Conservation (phyloP, 1,140 invertebrate species). For the Caenorhabditis inopinata region DNA sequence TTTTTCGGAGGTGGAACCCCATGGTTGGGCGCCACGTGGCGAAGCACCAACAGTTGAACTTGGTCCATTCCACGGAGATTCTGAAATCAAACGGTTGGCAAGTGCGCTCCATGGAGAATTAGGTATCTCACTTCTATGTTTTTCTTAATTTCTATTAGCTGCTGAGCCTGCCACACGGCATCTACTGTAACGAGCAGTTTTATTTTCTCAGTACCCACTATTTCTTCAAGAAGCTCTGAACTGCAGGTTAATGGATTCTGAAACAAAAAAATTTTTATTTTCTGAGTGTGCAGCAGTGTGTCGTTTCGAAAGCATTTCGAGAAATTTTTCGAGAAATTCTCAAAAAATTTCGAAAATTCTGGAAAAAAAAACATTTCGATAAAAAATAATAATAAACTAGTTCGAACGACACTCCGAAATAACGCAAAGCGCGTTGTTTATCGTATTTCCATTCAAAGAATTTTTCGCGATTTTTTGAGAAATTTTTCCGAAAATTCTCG, state of each 20-base stretch:
- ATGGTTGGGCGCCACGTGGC: constrained; percentile 38
- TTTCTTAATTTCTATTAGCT: constrained; percentile 28
- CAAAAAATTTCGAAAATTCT: too few species aligned
- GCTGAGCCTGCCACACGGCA: constrained; percentile 39
- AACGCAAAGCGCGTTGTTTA: too few species aligned
- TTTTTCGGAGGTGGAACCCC: constrained; percentile 42
- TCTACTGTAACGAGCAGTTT: constrained; percentile 41
- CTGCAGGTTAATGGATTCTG: constrained; percentile 2
- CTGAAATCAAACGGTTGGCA: background rate
- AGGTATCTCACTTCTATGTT: background rate
- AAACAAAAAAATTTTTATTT: background rate
- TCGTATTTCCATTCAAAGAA: too few species aligned
- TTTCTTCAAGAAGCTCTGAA: background rate
- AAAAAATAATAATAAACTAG: too few species aligned
- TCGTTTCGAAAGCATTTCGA: too few species aligned
- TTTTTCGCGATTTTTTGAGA: too few species aligned
- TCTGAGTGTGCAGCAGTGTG: too few species aligned
- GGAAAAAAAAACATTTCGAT: too few species aligned
- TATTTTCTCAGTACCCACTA: background rate
- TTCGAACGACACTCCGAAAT: too few species aligned
- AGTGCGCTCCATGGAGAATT: too few species aligned
- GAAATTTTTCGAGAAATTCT: too few species aligned
- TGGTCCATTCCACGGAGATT: background rate
- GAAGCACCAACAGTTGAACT: constrained; percentile 34
- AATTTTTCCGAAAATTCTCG: too few species aligned